A percentile compares a stretch with the other conserved stretches of the same genome.
Evolutionary conservation across 2,797 vertebrate species (phyloP).

Genomic region (Rhinichthys osculus): DNA sequence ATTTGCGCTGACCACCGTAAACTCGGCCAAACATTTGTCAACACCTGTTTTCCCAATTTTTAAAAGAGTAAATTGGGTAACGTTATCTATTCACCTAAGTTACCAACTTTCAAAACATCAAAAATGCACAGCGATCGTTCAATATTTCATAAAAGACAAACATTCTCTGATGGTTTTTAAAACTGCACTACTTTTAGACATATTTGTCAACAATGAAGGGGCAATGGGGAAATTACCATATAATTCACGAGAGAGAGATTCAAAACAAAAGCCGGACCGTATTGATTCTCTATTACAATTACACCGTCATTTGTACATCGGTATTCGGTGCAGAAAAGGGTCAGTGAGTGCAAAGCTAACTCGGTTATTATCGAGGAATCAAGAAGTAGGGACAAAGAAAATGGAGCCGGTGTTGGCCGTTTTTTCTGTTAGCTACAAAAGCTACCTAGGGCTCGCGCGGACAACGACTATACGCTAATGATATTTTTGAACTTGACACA

Average conservation of each 20-base stretch:
- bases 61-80: not conserved
- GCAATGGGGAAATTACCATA: not conserved
- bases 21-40: not conserved
- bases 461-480: not conserved
- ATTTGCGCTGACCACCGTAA: conserved; percentile 7
- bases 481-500: conserved; percentile 52
- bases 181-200: not conserved
- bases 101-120: not conserved
- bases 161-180: not conserved
- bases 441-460: conserved; percentile 34
- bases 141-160: conserved; percentile 3
- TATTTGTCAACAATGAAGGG: not conserved
- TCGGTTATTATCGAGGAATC: conserved; percentile 39
- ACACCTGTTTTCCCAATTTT: not conserved
- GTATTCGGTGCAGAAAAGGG: not conserved
- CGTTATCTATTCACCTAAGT: not conserved
- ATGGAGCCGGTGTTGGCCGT: conserved; percentile 58
- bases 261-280: not conserved
- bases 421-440: conserved; percentile 38
- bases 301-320: not conserved
- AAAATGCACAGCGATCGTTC: not conserved
- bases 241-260: not conserved
- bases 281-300: not conserved
- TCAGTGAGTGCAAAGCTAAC: conserved; percentile 31
- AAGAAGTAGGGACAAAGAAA: conserved; percentile 68